Percentiles rank a stretch among this genome's conserved stretches.
phyloP scores from a whole-genome alignment of 2,113 vertebrate genomes.

The Microcebus murinus region DNA sequence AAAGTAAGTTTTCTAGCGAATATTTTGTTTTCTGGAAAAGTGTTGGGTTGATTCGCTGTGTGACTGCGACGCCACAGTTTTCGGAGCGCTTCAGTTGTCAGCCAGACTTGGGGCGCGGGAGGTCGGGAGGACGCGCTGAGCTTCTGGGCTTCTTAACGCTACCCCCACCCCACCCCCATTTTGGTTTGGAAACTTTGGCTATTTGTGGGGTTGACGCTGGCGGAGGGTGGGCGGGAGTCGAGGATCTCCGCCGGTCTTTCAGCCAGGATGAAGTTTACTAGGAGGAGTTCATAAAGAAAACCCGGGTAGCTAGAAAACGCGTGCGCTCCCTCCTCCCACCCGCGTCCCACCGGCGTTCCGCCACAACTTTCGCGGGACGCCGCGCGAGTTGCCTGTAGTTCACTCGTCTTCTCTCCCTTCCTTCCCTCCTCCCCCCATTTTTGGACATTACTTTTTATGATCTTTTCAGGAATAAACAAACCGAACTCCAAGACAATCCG shows the following conservation, averaged over 20 bases:
- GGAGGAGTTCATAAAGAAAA: conserved; percentile 75
- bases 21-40: conserved; percentile 83
- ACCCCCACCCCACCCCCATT: conserved; percentile 43
- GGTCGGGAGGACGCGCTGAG: conserved; percentile 60
- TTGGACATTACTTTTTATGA: conserved; percentile 60
- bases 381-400: neutral
- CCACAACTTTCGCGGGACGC: conserved; percentile 49
- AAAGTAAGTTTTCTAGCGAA: conserved; percentile 89
- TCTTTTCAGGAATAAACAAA: conserved; percentile 70
- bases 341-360: neutral
- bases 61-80: conserved; percentile 71
- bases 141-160: conserved; percentile 63
- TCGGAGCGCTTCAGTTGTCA: conserved; percentile 72
- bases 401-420: neutral
- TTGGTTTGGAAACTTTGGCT: conserved; percentile 70
- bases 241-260: neutral
- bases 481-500: conserved; percentile 52
- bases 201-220: conserved; percentile 61
- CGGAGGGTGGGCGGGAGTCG: neutral
- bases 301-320: conserved; percentile 81
- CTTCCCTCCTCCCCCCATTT: neutral
- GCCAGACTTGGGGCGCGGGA: conserved; percentile 75
- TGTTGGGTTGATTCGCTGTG: conserved; percentile 76
- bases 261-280: conserved; percentile 4
- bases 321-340: neutral